phyloP scores from a whole-genome alignment of 2,113 vertebrate genomes.

The Rhea americana region DNA sequence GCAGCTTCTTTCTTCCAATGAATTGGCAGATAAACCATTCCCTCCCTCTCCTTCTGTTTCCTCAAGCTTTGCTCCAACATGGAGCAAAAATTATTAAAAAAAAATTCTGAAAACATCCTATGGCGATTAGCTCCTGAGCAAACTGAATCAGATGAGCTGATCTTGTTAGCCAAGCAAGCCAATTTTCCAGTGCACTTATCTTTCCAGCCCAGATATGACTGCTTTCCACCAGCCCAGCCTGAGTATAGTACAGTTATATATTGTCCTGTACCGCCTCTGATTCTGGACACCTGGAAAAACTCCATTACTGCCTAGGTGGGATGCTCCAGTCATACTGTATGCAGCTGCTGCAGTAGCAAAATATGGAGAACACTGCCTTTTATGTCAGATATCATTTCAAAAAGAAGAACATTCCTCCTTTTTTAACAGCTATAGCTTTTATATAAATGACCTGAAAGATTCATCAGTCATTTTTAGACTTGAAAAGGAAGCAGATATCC shows the following conservation, averaged over 20 bases:
- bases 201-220: neutral
- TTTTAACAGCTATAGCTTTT: neutral
- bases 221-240: neutral
- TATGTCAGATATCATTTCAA: neutral
- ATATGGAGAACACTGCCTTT: neutral
- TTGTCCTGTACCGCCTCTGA: neutral
- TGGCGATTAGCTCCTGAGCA: slow-evolving; percentile 19
- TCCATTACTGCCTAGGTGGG: neutral
- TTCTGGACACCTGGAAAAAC: neutral
- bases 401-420: neutral
- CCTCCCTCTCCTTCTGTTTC: neutral
- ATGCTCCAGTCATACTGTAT: neutral
- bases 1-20: neutral
- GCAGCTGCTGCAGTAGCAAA: neutral
- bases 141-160: slow-evolving; percentile 4
- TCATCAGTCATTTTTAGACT: neutral
- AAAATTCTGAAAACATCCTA: neutral
- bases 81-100: neutral
- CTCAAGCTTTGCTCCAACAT: neutral
- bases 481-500: neutral
- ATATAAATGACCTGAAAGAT: neutral
- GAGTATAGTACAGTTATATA: neutral
- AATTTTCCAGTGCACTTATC: slow-evolving; percentile 40
- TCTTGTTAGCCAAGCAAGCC: slow-evolving; percentile 39
- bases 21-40: neutral